A percentile compares a stretch with the other conserved stretches of the same genome.
phyloP scores from a whole-genome alignment of 2,797 vertebrate genomes.

The Antennarius maculatus region DNA sequence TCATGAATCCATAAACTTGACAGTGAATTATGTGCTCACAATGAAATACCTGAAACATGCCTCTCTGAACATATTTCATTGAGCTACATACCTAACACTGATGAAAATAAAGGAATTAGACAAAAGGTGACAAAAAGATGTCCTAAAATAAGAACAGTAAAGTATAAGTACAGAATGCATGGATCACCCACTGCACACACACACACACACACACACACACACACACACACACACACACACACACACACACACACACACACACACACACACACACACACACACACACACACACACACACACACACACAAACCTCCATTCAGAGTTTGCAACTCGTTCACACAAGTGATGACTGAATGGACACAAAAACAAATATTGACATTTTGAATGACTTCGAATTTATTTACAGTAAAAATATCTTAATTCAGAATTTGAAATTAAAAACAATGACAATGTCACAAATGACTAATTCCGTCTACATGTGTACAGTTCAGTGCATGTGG shows the following conservation, averaged over 20 bases:
- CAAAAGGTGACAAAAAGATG: too few species aligned
- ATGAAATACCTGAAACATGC: not conserved
- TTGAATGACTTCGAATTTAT: not conserved
- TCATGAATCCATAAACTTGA: constrained; percentile 44
- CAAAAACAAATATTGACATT: not conserved
- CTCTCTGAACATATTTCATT: not conserved
- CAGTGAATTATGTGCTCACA: constrained; percentile 38
- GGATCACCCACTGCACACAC: not conserved
- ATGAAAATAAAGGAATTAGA: not conserved
- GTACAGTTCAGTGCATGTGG: too few species aligned
- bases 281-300: too few species aligned
- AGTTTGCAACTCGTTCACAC: constrained; percentile 9
- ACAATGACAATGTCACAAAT: too few species aligned
- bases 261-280: not conserved
- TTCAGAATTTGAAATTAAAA: too few species aligned
- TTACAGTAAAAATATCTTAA: too few species aligned
- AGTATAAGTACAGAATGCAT: not conserved
- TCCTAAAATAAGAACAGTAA: not conserved
- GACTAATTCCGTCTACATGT: too few species aligned
- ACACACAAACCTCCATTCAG: not conserved
- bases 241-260: too few species aligned
- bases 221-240: too few species aligned
- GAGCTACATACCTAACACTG: not conserved
- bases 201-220: not conserved
- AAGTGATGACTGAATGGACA: constrained; percentile 7